Conservation (phyloP, 2,888 invertebrate genomes). For the Brassicogethes aeneus region DNA sequence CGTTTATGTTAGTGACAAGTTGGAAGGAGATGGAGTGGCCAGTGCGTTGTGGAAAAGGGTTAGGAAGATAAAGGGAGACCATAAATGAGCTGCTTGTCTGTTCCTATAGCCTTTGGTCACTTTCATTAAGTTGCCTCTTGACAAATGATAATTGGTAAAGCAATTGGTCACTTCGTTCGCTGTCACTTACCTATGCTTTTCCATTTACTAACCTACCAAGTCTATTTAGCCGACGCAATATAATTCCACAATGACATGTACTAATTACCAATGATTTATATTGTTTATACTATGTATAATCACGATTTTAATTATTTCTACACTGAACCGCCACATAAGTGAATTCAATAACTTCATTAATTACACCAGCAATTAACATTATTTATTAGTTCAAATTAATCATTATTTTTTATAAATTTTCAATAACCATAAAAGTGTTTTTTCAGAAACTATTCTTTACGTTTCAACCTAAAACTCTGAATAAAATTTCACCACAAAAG, state of each 20-base stretch:
- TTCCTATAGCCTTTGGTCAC: constrained; percentile 40
- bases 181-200: constrained; percentile 37
- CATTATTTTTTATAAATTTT: no score
- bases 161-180: constrained; percentile 41
- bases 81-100: constrained; percentile 38
- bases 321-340: background rate
- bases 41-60: constrained; percentile 34
- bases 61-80: constrained; percentile 40
- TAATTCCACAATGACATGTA: constrained; percentile 24
- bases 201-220: constrained; percentile 33
- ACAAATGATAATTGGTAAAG: constrained; percentile 43
- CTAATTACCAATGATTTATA: constrained; percentile 34
- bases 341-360: no score
- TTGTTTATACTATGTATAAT: constrained; percentile 24
- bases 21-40: constrained; percentile 18
- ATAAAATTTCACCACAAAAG: no score
- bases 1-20: constrained; percentile 35
- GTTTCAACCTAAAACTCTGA: no score
- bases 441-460: no score
- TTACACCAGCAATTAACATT: no score
- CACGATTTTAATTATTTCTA: constrained; percentile 8
- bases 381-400: no score
- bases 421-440: no score
- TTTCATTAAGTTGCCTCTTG: constrained; percentile 43
- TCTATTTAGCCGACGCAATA: constrained; percentile 31